phyloP scores from a whole-genome alignment of 2,888 invertebrate species.

The Pachliopta kotzebuea region DNA sequence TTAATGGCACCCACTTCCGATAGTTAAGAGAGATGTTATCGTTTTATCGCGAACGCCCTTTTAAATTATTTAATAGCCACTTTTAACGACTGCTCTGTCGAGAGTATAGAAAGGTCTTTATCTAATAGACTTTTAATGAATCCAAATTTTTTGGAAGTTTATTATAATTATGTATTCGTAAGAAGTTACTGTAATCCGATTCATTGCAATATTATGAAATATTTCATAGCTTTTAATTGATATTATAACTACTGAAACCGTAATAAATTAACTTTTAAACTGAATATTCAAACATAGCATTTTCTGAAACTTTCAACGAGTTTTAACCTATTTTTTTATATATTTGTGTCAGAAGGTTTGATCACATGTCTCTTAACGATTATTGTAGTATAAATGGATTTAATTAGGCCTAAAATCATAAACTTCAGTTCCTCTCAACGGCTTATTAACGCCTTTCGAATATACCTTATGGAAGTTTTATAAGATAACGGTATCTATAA shows the following conservation, averaged over 20 bases:
- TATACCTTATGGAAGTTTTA: too few relatives aligned
- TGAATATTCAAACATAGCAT: background rate
- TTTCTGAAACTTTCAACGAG: too few relatives aligned
- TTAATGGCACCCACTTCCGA: constrained; percentile 36
- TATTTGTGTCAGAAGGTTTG: too few relatives aligned
- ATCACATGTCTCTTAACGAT: too few relatives aligned
- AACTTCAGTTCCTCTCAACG: too few relatives aligned
- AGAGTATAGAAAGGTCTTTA: constrained; percentile 7
- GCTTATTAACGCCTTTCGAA: too few relatives aligned
- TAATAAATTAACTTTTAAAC: background rate
- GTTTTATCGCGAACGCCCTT: constrained; percentile 32
- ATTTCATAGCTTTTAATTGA: background rate
- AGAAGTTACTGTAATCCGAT: background rate
- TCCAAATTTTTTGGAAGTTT: background rate
- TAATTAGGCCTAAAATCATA: too few relatives aligned
- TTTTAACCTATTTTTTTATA: too few relatives aligned
- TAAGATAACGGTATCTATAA: too few relatives aligned
- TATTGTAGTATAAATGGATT: too few relatives aligned
- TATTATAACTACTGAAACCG: background rate
- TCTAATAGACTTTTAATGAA: constrained; percentile 5
- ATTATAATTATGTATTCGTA: background rate
- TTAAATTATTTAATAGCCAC: constrained; percentile 30
- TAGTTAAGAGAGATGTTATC: constrained; percentile 38
- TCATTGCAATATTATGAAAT: background rate
- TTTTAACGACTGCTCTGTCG: constrained; percentile 27